phyloP scores from a whole-genome alignment of 2,797 vertebrate species.

The Chromis chromis region DNA sequence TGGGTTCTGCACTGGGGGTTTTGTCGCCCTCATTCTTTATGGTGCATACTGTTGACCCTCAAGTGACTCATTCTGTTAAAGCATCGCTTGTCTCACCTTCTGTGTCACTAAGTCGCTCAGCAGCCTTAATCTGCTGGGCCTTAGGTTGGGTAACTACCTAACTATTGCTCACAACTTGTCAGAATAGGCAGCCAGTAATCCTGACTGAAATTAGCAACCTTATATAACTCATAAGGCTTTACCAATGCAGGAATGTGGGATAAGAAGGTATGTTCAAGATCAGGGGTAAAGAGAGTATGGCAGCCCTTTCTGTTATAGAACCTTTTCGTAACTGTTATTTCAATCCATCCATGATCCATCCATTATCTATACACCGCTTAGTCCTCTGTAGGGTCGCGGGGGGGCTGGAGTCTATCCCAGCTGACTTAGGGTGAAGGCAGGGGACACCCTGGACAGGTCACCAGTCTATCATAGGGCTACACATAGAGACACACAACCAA shows the following conservation, averaged over 20 bases:
- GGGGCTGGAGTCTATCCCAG: too few relatives aligned
- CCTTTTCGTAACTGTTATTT: background rate
- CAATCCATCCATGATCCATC: too few relatives aligned
- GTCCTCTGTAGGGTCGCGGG: too few relatives aligned
- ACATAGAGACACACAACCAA: too few relatives aligned
- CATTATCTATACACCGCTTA: too few relatives aligned
- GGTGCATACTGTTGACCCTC: background rate
- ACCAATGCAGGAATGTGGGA: slow-evolving; percentile 18
- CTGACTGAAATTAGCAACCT: slow-evolving; percentile 53
- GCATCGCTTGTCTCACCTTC: slow-evolving; percentile 25
- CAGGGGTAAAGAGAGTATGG: background rate
- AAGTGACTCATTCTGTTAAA: slow-evolving; percentile 6
- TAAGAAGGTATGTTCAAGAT: slow-evolving; percentile 25
- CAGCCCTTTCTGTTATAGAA: background rate
- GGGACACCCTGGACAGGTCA: too few relatives aligned
- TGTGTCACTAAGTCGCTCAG: slow-evolving; percentile 11
- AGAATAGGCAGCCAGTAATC: slow-evolving; percentile 51
- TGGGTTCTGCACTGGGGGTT: slow-evolving; percentile 21
- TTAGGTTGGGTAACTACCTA: slow-evolving; percentile 45
- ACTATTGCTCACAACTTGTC: slow-evolving; percentile 46
- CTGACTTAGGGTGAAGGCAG: too few relatives aligned
- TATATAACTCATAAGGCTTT: slow-evolving; percentile 53
- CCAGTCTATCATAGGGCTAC: too few relatives aligned
- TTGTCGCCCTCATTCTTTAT: background rate
- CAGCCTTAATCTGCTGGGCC: slow-evolving; percentile 31